A percentile compares a stretch with the other conserved stretches of the same genome.
Evolutionary conservation across 2,888 invertebrate species (phyloP).

Genomic region (Catocala fraxini): DNA sequence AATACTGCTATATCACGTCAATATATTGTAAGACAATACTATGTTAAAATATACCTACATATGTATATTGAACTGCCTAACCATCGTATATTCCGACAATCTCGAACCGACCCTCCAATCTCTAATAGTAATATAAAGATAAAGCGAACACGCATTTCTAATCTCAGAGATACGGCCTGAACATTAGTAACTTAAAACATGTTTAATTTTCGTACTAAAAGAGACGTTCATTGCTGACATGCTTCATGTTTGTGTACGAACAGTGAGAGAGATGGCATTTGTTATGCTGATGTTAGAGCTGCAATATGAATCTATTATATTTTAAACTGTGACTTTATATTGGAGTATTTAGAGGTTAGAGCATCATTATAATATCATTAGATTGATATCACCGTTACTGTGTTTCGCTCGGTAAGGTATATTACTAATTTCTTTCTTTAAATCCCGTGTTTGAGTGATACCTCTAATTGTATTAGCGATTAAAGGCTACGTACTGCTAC

Average conservation of each 20-base stretch:
- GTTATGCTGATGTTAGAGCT: neutral
- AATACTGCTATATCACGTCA: too few species aligned
- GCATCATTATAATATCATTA: too few species aligned
- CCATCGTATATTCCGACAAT: constrained; percentile 12
- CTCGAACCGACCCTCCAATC: constrained; percentile 12
- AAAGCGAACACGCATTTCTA: constrained; percentile 43
- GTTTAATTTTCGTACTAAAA: constrained; percentile 22
- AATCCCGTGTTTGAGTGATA: too few species aligned
- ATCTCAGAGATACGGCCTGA: constrained; percentile 33
- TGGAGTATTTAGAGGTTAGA: too few species aligned
- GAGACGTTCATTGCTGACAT: constrained; percentile 35
- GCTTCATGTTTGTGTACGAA: constrained; percentile 15
- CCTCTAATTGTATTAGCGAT: too few species aligned
- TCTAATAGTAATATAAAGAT: constrained; percentile 22
- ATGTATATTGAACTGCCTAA: constrained; percentile 1
- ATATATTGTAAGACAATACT: too few species aligned
- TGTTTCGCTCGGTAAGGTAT: too few species aligned
- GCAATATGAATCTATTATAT: neutral
- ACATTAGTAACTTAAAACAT: constrained; percentile 26
- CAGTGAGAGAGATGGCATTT: neutral
- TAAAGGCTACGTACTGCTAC: too few species aligned
- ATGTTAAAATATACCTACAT: neutral
- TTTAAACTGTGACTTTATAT: too few species aligned
- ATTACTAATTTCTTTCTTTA: too few species aligned
- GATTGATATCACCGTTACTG: too few species aligned